Evolutionary conservation across 2,888 invertebrate genomes (phyloP), one percentile per base, ranked within the genome.

Genomic region (Erebia ligea): DNA sequence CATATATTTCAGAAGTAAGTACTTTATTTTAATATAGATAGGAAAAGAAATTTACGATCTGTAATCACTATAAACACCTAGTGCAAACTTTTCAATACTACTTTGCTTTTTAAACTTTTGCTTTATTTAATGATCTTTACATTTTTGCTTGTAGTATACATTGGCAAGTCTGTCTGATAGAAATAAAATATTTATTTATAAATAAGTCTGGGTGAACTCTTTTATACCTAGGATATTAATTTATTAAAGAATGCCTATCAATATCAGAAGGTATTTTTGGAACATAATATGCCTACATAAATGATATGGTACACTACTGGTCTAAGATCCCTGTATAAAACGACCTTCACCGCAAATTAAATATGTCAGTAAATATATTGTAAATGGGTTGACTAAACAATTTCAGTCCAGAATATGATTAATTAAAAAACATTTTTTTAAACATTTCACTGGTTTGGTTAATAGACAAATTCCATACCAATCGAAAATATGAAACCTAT

Each of bases 51-150:
- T 17, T 17, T n/a, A 9, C 52, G 8, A n/a, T 34, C 34, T 34
- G 34, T 34, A 34, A 34, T 34, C 25, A 25, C 25, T 25, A 25
- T 25, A 25, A 25, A 3, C 15, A n/a, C n/a, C n/a, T 52, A 17
- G 10, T 9, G 52, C 17, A 52, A 17, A 54, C 19, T 19, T 61
- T 17, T 42, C 19, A 19, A 10, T 19, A 1, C 5, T 58, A n/a
- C 15, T 4, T 25, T 21, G 8, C 3, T 11, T 56, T 56, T 58
- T 34, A n/a, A 45, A 10, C 10, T 45, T 42, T 42, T 42, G 11
- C 11, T 61, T 61, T 40, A n/a, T 42, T 61, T 42, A 17, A 25
- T 25, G n/a, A 17, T 58, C 58, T n/a, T 58, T 58, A 58, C 34
- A 15, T 40, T 8, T 58, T 58, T 34, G 34, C 34, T 8, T 58